Conservation (phyloP, 2,888 invertebrate genomes). For the Ischnus inquisitorius region DNA sequence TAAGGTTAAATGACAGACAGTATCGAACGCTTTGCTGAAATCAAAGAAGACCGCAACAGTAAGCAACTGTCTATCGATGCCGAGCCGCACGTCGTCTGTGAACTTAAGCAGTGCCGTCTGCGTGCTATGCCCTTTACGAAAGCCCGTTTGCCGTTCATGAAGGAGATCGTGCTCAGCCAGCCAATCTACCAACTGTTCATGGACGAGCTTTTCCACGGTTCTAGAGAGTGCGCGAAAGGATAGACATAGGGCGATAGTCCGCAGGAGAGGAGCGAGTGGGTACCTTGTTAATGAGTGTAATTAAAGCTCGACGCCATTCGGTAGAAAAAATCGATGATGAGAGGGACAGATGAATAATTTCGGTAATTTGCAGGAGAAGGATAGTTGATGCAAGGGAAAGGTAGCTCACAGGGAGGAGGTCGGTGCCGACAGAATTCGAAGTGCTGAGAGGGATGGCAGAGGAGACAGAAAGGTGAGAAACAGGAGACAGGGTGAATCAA, state of each 20-base stretch:
- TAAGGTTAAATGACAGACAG: no score
- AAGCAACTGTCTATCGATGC: slow-evolving; percentile 12
- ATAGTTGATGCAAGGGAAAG: no score
- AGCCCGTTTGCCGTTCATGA: slow-evolving; percentile 22
- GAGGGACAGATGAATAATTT: neutral
- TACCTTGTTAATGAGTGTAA: no score
- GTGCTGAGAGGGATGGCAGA: no score
- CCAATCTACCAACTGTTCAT: neutral
- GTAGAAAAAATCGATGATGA: no score
- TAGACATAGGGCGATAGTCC: slow-evolving; percentile 19
- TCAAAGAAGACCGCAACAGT: slow-evolving; percentile 36
- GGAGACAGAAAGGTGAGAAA: no score
- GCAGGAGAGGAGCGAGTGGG: neutral
- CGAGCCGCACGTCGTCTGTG: slow-evolving; percentile 16
- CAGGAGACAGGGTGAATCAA: no score
- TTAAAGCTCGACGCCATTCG: no score
- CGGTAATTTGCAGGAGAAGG: neutral
- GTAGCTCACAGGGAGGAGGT: no score
- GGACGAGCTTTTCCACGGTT: slow-evolving; percentile 15
- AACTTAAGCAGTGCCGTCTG: slow-evolving; percentile 22
- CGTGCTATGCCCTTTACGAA: no score
- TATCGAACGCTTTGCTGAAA: no score
- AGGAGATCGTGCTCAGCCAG: neutral
- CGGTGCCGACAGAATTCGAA: no score
- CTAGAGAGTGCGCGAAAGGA: slow-evolving; percentile 39